Base-by-base conservation (phyloP, 2,113 vertebrate genomes). In the Odocoileus hemionus region DNA sequence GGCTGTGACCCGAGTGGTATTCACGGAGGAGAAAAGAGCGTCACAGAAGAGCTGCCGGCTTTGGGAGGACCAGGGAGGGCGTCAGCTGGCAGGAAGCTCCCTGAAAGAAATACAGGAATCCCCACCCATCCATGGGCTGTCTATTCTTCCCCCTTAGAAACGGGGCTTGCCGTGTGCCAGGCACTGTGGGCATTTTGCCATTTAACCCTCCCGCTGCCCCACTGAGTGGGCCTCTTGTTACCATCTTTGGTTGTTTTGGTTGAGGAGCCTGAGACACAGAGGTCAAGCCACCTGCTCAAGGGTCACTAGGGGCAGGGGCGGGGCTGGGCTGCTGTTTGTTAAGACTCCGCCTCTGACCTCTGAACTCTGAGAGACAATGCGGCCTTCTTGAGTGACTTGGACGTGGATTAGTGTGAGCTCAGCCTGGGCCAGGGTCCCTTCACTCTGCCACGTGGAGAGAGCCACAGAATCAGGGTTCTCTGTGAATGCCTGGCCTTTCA, bases 21-120 rank as follows among this genome's bases (percentile, higher is more conserved):
- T 97, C 92, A 96, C 79, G 7, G n/a, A 16, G 23, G 2, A 82
- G 86, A 94, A 97, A 89, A 54, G 60, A 43, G 45, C 16, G 79
- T 86, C 17, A 82, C 90, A 94, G 87, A 88, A 67, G 64, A 50
- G 50, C 90, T 30, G 89, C 94, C 1, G 33, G 78, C 92, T 76
- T 14, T 25, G 26, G 52, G 30, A 11, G 50, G 55, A 15, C 16
- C 17, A 3, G 52, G 67, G 12, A 30, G 76, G 39, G 39, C 3
- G 39, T 82, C 79, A 43, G 84, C 61, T 16, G 96, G 88, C 80
- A 58, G 88, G 67, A 76, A 95, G 93, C 33, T 78, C 84, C 58
- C 26, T 28, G 50, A 16, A 58, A 79, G 80, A n/a, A 7, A n/a
- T 0, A 4, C n/a, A 25, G 25, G 57, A 25, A 15, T 14, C 3